phyloP scores from a whole-genome alignment of 2,888 invertebrate species.

The Oasisia sp. region DNA sequence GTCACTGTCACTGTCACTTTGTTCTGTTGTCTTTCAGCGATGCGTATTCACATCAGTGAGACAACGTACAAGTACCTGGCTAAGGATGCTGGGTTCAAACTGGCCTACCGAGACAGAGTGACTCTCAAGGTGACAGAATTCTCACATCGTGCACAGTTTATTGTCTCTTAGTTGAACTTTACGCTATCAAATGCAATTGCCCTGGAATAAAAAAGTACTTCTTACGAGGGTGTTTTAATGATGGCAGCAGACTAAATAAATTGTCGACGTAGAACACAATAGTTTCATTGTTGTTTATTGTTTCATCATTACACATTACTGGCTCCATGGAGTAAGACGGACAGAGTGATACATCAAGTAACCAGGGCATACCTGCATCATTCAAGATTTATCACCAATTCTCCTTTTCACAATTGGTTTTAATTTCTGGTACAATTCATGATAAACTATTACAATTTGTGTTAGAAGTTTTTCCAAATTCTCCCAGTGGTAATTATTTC shows the following conservation, averaged over 20 bases:
- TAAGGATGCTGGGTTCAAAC: conserved; percentile 42
- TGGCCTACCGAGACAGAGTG: conserved; percentile 49
- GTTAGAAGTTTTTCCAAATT: conserved; percentile 33
- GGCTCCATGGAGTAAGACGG: background rate
- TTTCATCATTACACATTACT: background rate
- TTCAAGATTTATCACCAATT: background rate
- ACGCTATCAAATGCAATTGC: background rate
- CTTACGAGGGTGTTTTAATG: background rate
- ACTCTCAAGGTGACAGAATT: conserved; percentile 47
- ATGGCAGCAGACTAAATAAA: background rate
- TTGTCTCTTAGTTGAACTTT: background rate
- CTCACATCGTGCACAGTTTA: background rate
- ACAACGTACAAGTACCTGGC: conserved; percentile 42
- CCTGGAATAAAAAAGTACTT: background rate
- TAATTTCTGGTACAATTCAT: background rate
- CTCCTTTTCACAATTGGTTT: background rate
- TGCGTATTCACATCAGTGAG: conserved; percentile 52
- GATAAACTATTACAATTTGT: background rate
- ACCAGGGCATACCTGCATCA: background rate
- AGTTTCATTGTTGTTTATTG: background rate
- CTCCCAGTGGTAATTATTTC: no score
- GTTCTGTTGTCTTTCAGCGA: conserved; percentile 41
- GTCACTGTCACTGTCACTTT: conserved; percentile 14
- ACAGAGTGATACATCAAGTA: background rate
- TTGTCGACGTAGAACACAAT: background rate